Evolutionary conservation across 2,113 vertebrate genomes (phyloP).

Genomic region (Junco hyemalis): DNA sequence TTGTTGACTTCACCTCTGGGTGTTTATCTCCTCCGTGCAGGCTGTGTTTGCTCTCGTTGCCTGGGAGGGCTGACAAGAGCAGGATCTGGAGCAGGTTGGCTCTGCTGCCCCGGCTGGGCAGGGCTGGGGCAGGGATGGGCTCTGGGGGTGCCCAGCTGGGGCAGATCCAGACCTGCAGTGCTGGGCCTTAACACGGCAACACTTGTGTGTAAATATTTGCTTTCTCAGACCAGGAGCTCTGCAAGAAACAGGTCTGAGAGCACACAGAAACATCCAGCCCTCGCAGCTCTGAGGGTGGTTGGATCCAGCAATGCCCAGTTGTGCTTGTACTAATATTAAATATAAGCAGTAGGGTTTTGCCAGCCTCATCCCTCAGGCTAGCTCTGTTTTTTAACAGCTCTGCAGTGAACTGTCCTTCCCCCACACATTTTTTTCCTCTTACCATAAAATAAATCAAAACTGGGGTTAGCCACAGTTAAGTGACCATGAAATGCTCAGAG

Average conservation of each 20-base stretch:
- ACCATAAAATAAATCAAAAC: neutral
- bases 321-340: neutral
- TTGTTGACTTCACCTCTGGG: neutral
- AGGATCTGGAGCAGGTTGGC: neutral
- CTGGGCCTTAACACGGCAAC: neutral
- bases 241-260: neutral
- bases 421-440: fast-evolving
- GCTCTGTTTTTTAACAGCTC: neutral
- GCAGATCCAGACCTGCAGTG: neutral
- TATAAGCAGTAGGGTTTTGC: neutral
- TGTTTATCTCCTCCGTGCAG: neutral
- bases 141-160: neutral
- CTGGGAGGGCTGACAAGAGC: neutral
- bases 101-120: neutral
- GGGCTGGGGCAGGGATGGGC: neutral
- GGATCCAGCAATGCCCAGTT: neutral
- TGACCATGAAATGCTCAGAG: neutral
- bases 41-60: neutral
- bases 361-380: neutral
- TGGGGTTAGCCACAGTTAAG: neutral
- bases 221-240: neutral
- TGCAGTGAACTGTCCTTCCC: neutral
- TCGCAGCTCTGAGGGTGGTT: neutral
- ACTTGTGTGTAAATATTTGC: neutral
- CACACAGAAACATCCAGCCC: neutral